These are phyloP conservation scores for Troides oblongomaculatus DNA, from an alignment of 2,888 invertebrate genomes.

Conservation along the genomic window DNA sequence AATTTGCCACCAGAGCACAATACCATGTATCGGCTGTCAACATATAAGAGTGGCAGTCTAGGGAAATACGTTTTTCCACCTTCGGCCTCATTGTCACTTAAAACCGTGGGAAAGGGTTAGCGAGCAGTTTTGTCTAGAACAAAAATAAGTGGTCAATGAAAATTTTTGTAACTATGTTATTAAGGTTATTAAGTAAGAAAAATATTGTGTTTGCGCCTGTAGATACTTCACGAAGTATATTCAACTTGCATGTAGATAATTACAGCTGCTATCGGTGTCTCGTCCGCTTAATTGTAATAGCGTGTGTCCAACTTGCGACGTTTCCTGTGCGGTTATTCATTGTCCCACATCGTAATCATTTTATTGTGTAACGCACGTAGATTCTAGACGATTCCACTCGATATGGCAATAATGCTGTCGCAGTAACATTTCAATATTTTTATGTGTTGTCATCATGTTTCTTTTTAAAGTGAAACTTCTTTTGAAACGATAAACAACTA, in stretches of 20 bases:
- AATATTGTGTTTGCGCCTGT: background rate
- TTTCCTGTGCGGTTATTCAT: slow-evolving; percentile 37
- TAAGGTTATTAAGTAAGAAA: background rate
- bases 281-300: slow-evolving; percentile 61
- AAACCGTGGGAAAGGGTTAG: too few species aligned
- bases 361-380: slow-evolving; percentile 35
- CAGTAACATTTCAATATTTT: background rate
- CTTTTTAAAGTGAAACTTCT: too few species aligned
- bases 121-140: too few species aligned
- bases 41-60: too few species aligned
- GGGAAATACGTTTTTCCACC: too few species aligned
- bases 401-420: background rate
- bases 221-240: slow-evolving; percentile 32
- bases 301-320: slow-evolving; percentile 37
- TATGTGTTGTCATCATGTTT: background rate
- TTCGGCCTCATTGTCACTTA: too few species aligned
- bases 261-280: slow-evolving; percentile 61
- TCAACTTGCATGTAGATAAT: slow-evolving; percentile 65
- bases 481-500: too few species aligned
- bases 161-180: background rate
- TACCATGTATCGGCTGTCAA: too few species aligned
- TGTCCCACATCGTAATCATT: slow-evolving; percentile 38
- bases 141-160: too few species aligned
- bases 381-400: slow-evolving; percentile 7
- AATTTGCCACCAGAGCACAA: too few species aligned